These are phyloP conservation scores for Trichomycterus rosablanca DNA, from an alignment of 2,113 vertebrate genomes.

Conservation along the genomic window DNA sequence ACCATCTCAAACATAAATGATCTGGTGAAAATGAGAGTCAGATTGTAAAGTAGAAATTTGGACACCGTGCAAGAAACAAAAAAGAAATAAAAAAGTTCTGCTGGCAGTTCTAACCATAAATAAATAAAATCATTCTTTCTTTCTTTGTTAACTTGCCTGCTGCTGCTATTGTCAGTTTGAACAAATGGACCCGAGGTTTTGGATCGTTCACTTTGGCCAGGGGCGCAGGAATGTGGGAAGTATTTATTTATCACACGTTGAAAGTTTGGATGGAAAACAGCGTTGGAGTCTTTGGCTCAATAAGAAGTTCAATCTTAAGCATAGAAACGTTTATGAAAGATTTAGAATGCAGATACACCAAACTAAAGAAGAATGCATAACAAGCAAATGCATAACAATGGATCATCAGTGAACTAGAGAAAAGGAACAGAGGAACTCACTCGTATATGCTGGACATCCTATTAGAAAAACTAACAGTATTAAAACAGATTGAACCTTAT, in stretches of 20 bases:
- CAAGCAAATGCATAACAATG: too few species aligned
- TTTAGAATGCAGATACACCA: too few species aligned
- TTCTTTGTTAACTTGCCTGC: neutral
- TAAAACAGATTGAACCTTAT: too few species aligned
- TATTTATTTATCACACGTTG: constrained; percentile 18
- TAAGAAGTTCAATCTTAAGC: constrained; percentile 1
- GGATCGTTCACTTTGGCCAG: constrained; percentile 4
- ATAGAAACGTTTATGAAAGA: neutral
- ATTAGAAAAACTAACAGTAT: too few species aligned
- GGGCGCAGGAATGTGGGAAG: neutral
- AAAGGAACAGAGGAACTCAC: too few species aligned
- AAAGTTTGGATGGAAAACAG: neutral
- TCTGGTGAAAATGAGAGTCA: neutral
- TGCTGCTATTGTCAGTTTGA: neutral
- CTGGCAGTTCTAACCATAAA: neutral
- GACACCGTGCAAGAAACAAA: too few species aligned
- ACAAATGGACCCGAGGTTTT: constrained; percentile 12
- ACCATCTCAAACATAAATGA: constrained; percentile 4
- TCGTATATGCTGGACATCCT: too few species aligned
- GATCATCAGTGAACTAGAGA: too few species aligned
- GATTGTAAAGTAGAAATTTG: neutral
- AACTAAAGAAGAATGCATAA: too few species aligned
- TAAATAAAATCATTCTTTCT: constrained; percentile 21
- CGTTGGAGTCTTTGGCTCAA: neutral
- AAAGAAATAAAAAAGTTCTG: constrained; percentile 1